Evolutionary conservation across 1,140 invertebrate species (phyloP), one percentile per base, ranked within the genome.

Genomic region (Pogonomyrmex californicus): DNA sequence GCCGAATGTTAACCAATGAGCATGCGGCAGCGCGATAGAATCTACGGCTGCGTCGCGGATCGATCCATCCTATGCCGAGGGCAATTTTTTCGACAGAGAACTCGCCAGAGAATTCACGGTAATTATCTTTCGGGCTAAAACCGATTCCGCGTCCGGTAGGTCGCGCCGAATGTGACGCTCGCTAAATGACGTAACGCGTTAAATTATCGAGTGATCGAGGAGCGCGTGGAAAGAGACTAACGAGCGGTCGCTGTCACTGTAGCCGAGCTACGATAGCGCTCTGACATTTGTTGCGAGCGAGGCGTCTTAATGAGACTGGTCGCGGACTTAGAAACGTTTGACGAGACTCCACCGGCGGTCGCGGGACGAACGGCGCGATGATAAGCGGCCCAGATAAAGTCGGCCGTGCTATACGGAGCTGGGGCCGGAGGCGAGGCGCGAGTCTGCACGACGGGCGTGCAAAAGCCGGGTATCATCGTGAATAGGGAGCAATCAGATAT

Each of bases 401-500:
- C 56, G 56, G 56, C 58, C 77, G 71, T 58, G 86, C 62, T 33
- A 63, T 56, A 76, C 62, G 65, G 54, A 44, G 76, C 86, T 56
- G 79, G 65, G n/a, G n/a, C 77, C 36, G 54, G 85, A 92, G 90
- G 91, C 88, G 89, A 92, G 91, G 91, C 90, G 90, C 90, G 91
- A 91, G 92, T 88, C 82, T 85, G 87, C 86, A 91, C 83, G 87
- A 87, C 44, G 78, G 71, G 86, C 85, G 91, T 90, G 89, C 92
- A 91, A 90, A 88, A 87, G 54, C 87, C 85, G 85, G 92, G 92
- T 93, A 94, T 94, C 93, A 93, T 94, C 93, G 91, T 92, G 94
- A 93, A 94, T 93, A 92, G 90, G 89, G 92, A 93, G 93, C 93
- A 94, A 94, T 95, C 93, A 94, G 94, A 93, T 95, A 94, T 94